These are phyloP conservation scores for Bergia puertoricense DNA, from an alignment of 92 coral and sea anemone species.

Conservation along the genomic window DNA sequence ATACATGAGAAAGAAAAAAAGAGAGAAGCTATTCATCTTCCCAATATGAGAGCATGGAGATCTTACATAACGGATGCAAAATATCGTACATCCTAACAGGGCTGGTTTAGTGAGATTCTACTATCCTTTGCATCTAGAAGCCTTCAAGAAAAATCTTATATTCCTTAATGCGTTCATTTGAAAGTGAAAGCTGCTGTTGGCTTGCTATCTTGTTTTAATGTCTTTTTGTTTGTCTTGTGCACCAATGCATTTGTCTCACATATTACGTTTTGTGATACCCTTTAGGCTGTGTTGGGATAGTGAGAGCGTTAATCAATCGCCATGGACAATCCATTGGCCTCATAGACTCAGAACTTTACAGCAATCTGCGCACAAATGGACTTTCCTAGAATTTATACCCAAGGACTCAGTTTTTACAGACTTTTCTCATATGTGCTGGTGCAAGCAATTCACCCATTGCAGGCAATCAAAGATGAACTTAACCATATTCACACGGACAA, in stretches of 20 bases:
- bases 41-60: constrained; percentile 22
- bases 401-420: constrained; percentile 39
- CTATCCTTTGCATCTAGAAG: constrained; percentile 21
- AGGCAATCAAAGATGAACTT: constrained; percentile 36
- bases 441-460: constrained; percentile 46
- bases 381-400: constrained; percentile 37
- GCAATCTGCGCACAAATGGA: constrained; percentile 44
- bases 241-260: constrained; percentile 37
- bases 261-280: constrained; percentile 62
- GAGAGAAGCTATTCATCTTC: constrained; percentile 7
- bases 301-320: constrained; percentile 49
- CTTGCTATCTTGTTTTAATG: constrained; percentile 18
- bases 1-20: constrained; percentile 6
- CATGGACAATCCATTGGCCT: constrained; percentile 50
- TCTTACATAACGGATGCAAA: constrained; percentile 3
- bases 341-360: constrained; percentile 41
- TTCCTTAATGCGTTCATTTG: constrained; percentile 19
- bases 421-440: constrained; percentile 38
- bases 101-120: constrained; percentile 14
- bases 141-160: constrained; percentile 16
- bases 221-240: constrained; percentile 31
- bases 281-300: constrained; percentile 64
- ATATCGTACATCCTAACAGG: not conserved
- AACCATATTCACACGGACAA: constrained; percentile 39
- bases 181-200: constrained; percentile 22